These are phyloP conservation scores for Nomada flava DNA, from an alignment of 2,888 invertebrate genomes.

Conservation along the genomic window DNA sequence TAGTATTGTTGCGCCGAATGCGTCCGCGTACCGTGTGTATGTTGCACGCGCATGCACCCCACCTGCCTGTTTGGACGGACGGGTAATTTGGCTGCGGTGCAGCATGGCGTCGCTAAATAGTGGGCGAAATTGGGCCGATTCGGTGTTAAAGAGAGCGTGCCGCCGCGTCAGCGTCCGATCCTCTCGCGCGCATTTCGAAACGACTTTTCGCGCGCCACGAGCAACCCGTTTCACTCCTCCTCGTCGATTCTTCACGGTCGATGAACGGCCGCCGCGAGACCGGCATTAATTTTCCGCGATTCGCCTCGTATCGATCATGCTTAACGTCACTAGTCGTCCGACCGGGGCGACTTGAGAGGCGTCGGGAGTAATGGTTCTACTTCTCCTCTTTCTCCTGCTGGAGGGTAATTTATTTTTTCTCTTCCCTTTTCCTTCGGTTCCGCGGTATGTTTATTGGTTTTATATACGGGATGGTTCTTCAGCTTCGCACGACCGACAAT, in stretches of 20 bases:
- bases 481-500: too few relatives aligned
- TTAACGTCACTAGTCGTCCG: slow-evolving; percentile 2
- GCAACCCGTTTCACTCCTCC: slow-evolving; percentile 47
- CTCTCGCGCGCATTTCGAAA: background rate
- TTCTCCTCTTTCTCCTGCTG: background rate
- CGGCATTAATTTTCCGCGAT: slow-evolving; percentile 35
- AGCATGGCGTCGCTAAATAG: slow-evolving; percentile 78
- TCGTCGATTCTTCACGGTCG: slow-evolving; percentile 57
- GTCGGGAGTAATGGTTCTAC: slow-evolving; percentile 14
- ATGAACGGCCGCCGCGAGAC: slow-evolving; percentile 38
- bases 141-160: slow-evolving; percentile 75
- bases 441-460: background rate
- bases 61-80: slow-evolving; percentile 58
- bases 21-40: slow-evolving; percentile 38
- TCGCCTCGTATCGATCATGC: slow-evolving; percentile 37
- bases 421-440: background rate
- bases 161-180: too few relatives aligned
- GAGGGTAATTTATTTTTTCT: too few relatives aligned
- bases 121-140: slow-evolving; percentile 79
- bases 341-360: background rate
- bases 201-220: too few relatives aligned
- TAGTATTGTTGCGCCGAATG: slow-evolving; percentile 57
- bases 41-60: slow-evolving; percentile 34
- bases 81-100: slow-evolving; percentile 76
- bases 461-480: too few relatives aligned